Percentiles rank a stretch among this genome's conserved stretches.
These are phyloP conservation scores for Stegostoma tigrinum DNA, from an alignment of 2,113 vertebrate genomes.

Conservation along the genomic window DNA sequence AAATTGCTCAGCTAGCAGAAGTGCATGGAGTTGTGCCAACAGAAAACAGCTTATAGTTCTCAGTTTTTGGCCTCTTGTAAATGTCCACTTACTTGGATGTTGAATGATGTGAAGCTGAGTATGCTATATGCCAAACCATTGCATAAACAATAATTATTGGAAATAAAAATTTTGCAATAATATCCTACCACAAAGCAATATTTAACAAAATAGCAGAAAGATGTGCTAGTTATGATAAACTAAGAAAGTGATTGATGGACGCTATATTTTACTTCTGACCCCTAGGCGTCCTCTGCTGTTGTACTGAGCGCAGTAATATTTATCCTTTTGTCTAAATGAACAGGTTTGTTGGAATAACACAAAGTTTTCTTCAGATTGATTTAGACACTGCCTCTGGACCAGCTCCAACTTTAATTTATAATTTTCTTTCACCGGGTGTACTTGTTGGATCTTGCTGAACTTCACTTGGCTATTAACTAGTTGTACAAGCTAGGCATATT, in stretches of 20 bases:
- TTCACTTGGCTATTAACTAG: background rate
- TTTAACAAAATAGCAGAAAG: background rate
- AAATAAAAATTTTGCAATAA: background rate
- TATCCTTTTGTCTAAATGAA: background rate
- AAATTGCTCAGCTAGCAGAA: background rate
- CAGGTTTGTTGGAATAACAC: background rate
- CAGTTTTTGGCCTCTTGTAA: background rate
- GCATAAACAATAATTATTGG: background rate
- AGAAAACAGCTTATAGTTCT: constrained; percentile 8
- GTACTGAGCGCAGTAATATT: background rate
- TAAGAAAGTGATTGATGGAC: background rate
- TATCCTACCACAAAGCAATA: background rate
- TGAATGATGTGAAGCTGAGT: background rate
- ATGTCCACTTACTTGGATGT: background rate
- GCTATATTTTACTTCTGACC: background rate
- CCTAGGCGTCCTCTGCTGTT: background rate
- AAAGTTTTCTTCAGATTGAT: background rate
- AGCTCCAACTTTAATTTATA: background rate
- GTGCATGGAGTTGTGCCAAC: background rate
- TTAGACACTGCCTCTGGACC: background rate
- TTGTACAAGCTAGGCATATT: background rate
- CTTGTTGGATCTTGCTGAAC: constrained; percentile 28
- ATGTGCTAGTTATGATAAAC: background rate
- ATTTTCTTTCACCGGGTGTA: background rate
- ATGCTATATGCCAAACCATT: background rate